phyloP scores from a whole-genome alignment of 1,140 invertebrate species.

The Cecropterus lyciades region DNA sequence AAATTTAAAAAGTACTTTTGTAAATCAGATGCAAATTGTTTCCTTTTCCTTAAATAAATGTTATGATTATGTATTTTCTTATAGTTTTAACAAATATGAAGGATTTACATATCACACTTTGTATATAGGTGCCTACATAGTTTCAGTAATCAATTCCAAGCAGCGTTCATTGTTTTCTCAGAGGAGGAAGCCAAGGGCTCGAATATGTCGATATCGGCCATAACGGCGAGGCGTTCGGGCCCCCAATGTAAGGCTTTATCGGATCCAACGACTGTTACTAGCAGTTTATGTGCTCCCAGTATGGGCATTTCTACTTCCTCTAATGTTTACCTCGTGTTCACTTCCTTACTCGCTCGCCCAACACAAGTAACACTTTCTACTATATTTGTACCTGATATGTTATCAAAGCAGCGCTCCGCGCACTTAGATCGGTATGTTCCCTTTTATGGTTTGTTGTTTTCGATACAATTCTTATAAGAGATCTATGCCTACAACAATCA shows the following conservation, averaged over 20 bases:
- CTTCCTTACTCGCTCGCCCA: constrained; percentile 39
- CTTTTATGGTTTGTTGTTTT: constrained; percentile 15
- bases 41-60: too few species aligned
- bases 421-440: constrained; percentile 1
- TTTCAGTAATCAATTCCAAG: constrained; percentile 57
- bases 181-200: constrained; percentile 41
- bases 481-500: background rate
- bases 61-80: too few species aligned
- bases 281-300: constrained; percentile 50
- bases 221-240: constrained; percentile 43
- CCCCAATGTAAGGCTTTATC: constrained; percentile 53
- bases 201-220: constrained; percentile 51
- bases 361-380: constrained; percentile 35
- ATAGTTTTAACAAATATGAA: background rate
- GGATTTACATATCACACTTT: background rate
- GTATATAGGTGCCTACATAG: background rate
- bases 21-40: too few species aligned
- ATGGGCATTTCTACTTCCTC: constrained; percentile 52
- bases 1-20: too few species aligned
- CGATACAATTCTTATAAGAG: background rate
- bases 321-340: constrained; percentile 52
- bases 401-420: constrained; percentile 13
- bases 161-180: constrained; percentile 56
- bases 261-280: constrained; percentile 58
- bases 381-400: constrained; percentile 34